Conservation (phyloP, 2,888 invertebrate species). For the Ochropacha duplaris region DNA sequence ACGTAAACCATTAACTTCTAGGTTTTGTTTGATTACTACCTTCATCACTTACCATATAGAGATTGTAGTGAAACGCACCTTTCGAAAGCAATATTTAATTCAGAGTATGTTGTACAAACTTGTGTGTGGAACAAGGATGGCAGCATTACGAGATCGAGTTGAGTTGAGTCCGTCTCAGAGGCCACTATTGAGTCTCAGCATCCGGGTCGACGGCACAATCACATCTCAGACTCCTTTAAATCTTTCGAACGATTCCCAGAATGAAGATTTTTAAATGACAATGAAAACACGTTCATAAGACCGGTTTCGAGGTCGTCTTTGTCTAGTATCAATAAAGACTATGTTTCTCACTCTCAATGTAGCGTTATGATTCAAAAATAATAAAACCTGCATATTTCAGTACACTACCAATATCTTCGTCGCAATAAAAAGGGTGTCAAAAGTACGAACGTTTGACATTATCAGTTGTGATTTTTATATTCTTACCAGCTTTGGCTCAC, state of each 20-base stretch:
- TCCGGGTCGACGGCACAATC: slow-evolving; percentile 60
- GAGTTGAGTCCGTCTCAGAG: slow-evolving; percentile 31
- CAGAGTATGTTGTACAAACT: too few species aligned
- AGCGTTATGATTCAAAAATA: background rate
- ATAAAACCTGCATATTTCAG: background rate
- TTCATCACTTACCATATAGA: too few species aligned
- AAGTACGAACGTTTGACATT: too few species aligned
- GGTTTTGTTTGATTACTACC: too few species aligned
- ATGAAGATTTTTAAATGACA: slow-evolving; percentile 26
- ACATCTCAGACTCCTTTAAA: slow-evolving; percentile 46
- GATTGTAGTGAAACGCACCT: background rate
- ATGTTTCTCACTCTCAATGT: background rate
- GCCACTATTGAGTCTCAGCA: slow-evolving; percentile 38
- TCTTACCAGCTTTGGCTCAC: too few species aligned
- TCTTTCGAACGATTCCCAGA: slow-evolving; percentile 42
- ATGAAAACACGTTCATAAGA: slow-evolving; percentile 27
- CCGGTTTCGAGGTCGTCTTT: slow-evolving; percentile 33
- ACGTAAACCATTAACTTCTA: too few species aligned
- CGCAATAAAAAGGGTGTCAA: too few species aligned
- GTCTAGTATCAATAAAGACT: slow-evolving; percentile 9
- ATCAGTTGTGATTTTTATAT: too few species aligned
- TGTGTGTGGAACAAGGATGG: slow-evolving; percentile 27
- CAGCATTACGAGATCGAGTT: slow-evolving; percentile 42
- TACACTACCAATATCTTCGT: too few species aligned
- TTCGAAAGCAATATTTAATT: too few species aligned